Base-by-base conservation (phyloP, 2,797 vertebrate species). In the Mastacembelus armatus region DNA sequence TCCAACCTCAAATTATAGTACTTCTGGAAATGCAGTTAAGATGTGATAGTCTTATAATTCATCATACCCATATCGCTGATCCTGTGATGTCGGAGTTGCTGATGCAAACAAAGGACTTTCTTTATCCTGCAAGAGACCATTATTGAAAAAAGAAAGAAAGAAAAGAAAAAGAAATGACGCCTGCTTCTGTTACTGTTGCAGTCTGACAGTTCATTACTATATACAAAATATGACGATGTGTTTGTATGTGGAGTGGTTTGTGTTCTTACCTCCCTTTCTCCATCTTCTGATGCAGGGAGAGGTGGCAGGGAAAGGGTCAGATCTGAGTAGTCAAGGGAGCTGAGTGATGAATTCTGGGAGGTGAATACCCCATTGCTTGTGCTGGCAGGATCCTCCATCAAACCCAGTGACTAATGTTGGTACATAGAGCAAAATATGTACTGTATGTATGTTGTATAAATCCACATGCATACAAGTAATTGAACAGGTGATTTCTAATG, bases 31-130 rank as follows among this genome's bases (percentile, higher is more conserved):
- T n/a, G n/a, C n/a, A n/a, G n/a, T n/a, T n/a, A n/a, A n/a, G n/a
- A n/a, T n/a, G n/a, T n/a, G n/a, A n/a, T n/a, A n/a, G n/a, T n/a
- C n/a, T n/a, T n/a, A n/a, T n/a, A n/a, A 6, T 49, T 45, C 18
- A 57, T 26, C 89, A 80, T 92, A 93, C 92, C 93, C 79, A 61
- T 78, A 79, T 72, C 54, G 89, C 55, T 80, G 91, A 68, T 86
- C 88, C 74, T 85, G 84, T 57, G 82, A 87, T 42, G 78, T 43
- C 33, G 84, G 76, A 48, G 83, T 66, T 43, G 61, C 49, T 39
- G 71, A 75, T 64, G 75, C 86, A 77, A 66, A 72, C 19, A 80
- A 56, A 77, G 75, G 32, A n/a, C 64, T 52, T 52, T 60, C 85
- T 78, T 84, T 78, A 42, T 91, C 89, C 93, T 94, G 86, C 71